phyloP scores from a whole-genome alignment of 1,140 invertebrate genomes.

The Oedothorax gibbosus region DNA sequence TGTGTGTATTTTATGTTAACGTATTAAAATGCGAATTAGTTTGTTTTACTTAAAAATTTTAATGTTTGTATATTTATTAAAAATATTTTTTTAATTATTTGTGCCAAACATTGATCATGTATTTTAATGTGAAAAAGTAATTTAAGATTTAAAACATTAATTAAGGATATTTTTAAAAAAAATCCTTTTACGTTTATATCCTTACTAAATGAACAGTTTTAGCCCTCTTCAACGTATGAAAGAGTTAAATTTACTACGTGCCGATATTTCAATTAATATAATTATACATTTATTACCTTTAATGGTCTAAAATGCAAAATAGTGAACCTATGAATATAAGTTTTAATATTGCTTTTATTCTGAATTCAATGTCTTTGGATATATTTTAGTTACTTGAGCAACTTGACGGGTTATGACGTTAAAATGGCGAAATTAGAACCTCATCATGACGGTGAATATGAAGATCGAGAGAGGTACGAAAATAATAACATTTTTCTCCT shows the following conservation, averaged over 20 bases:
- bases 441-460: constrained; percentile 74
- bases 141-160: too few species aligned
- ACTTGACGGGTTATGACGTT: constrained; percentile 81
- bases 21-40: too few species aligned
- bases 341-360: not conserved
- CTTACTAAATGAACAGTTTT: not conserved
- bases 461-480: constrained; percentile 74
- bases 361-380: not conserved
- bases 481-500: not conserved
- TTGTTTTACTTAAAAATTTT: too few species aligned
- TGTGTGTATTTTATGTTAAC: too few species aligned
- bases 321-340: not conserved
- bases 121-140: too few species aligned
- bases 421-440: constrained; percentile 82
- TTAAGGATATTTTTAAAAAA: too few species aligned
- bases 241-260: not conserved
- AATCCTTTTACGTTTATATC: too few species aligned
- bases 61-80: not conserved
- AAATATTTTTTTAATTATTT: not conserved
- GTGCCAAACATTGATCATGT: too few species aligned
- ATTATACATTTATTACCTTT: too few species aligned
- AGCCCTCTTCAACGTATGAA: not conserved
- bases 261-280: too few species aligned
- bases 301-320: too few species aligned
- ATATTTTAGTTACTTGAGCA: constrained; percentile 73